Base-by-base conservation (phyloP, 2,797 vertebrate species). In the Cynodonichthys magdalenae region DNA sequence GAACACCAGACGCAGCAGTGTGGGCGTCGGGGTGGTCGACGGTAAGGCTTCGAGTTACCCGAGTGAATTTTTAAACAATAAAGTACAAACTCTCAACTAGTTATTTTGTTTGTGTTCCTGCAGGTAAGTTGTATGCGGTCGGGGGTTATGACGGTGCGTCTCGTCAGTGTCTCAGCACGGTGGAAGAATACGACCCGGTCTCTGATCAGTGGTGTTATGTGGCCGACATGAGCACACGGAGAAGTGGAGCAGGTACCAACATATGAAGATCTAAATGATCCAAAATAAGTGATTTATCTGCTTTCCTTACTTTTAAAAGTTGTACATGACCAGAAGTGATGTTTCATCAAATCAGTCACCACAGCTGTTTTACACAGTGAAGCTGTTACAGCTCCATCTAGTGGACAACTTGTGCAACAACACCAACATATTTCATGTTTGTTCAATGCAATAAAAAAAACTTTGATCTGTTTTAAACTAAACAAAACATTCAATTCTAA, bases 1-100 rank as follows among this genome's bases (percentile, higher is more conserved):
- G 97, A 98, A 99, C 90, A 99, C 97, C 0, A 90, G 97, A 47
- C 93, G 97, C 80, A 99, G 97, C 95, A 99, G 97, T 58, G 97
- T 99, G 80, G 97, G 97, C 1, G 97, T 98, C 7, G 97, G 96
- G 34, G 95, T 98, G 59, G 96, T 98, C 9, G 94, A 97, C 39
- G 96, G 97, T 98, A 90, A 94, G 89, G 53, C 1, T 9, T 24
- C 10, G 48, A 45, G 48, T 10, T 1, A 5, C 1, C 0, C 9
- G 11, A 10, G 19, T 3, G 34, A 0, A 15, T 3, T 27, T 2
- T 9, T 4, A 10, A 11, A 3, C 6, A 6, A 19, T 5, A 14
- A 1, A 0, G 7, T 4, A 4, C 2, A 29, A 2, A 57, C 12
- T 4, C 6, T 7, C 6, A 31, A 7, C 6, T 6, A 31, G 6